A percentile compares a stretch with the other conserved stretches of the same genome.
These are phyloP conservation scores for Anodontia alba DNA, from an alignment of 2,888 invertebrate species.

Conservation along the genomic window DNA sequence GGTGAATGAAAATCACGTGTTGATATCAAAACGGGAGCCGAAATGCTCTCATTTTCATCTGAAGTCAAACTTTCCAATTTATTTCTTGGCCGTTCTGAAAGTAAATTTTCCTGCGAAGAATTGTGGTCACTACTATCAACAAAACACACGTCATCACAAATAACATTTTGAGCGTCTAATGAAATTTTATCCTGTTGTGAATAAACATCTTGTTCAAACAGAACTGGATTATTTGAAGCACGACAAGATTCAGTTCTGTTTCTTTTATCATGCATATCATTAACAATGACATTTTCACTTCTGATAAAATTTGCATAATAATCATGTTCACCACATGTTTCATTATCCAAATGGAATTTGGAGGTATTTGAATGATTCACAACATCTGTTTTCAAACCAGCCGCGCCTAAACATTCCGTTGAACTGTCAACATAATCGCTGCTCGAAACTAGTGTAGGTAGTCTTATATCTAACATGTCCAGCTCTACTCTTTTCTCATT, in stretches of 20 bases:
- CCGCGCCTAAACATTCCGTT: slow-evolving; percentile 61
- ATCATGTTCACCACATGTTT: not conserved
- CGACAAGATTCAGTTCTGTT: not conserved
- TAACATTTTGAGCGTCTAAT: slow-evolving; percentile 55
- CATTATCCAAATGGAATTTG: not conserved
- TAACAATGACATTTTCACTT: not conserved
- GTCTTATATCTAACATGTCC: slow-evolving; percentile 51
- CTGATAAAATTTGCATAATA: slow-evolving; percentile 7
- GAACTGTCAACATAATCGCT: slow-evolving; percentile 57
- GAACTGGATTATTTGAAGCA: slow-evolving; percentile 30
- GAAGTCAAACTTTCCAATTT: slow-evolving; percentile 50
- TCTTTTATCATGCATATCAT: not conserved
- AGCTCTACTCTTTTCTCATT: slow-evolving; percentile 58
- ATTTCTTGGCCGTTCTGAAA: slow-evolving; percentile 31
- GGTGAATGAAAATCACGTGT: slow-evolving; percentile 37
- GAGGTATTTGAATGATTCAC: slow-evolving; percentile 13
- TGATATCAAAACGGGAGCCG: slow-evolving; percentile 57
- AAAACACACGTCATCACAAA: slow-evolving; percentile 56
- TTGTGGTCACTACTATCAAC: slow-evolving; percentile 63
- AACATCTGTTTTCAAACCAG: slow-evolving; percentile 45
- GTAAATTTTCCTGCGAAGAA: slow-evolving; percentile 59
- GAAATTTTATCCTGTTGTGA: slow-evolving; percentile 63
- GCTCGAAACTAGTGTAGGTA: slow-evolving; percentile 44
- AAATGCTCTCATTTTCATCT: slow-evolving; percentile 54
- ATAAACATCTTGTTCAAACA: slow-evolving; percentile 54